Conservation (phyloP, 2,888 invertebrate species). For the Spodoptera exigua region DNA sequence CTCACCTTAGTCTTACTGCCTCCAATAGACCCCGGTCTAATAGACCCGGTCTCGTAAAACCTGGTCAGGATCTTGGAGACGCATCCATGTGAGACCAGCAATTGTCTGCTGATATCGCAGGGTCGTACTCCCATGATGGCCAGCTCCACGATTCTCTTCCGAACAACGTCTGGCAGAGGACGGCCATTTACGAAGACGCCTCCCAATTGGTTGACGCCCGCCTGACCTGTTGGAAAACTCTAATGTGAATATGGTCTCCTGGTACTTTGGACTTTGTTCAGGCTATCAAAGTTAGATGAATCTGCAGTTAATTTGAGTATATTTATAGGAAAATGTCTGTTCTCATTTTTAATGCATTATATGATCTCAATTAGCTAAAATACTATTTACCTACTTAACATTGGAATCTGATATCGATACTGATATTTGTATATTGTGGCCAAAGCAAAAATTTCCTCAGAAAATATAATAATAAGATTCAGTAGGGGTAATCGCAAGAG, state of each 20-base stretch:
- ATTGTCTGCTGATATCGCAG: slow-evolving; percentile 98
- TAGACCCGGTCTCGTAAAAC: slow-evolving; percentile 99
- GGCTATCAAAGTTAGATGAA: too few species aligned
- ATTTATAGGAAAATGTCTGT: too few species aligned
- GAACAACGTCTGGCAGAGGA: slow-evolving; percentile 98
- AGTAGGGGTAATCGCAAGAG: too few species aligned
- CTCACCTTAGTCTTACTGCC: slow-evolving; percentile 98
- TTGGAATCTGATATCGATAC: too few species aligned
- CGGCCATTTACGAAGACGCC: slow-evolving; percentile 99
- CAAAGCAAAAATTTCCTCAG: too few species aligned
- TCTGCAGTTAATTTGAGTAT: too few species aligned
- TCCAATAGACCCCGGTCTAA: slow-evolving; percentile 97
- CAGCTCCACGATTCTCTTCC: slow-evolving; percentile 97
- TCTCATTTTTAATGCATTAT: too few species aligned
- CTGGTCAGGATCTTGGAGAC: slow-evolving; percentile 98
- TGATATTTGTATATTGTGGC: too few species aligned
- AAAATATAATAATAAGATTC: too few species aligned
- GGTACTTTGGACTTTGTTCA: slow-evolving; percentile 12
- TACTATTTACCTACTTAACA: too few species aligned
- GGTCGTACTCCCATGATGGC: slow-evolving; percentile 98
- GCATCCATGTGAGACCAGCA: slow-evolving; percentile 98
- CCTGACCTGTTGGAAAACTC: slow-evolving; percentile 93
- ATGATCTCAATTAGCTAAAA: too few species aligned
- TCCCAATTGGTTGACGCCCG: slow-evolving; percentile 98
- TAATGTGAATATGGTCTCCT: slow-evolving; percentile 15